A percentile compares a stretch with the other conserved stretches of the same genome.
These are phyloP conservation scores for Polypedilum pembai DNA, from an alignment of 1,140 invertebrate genomes.

Conservation along the genomic window DNA sequence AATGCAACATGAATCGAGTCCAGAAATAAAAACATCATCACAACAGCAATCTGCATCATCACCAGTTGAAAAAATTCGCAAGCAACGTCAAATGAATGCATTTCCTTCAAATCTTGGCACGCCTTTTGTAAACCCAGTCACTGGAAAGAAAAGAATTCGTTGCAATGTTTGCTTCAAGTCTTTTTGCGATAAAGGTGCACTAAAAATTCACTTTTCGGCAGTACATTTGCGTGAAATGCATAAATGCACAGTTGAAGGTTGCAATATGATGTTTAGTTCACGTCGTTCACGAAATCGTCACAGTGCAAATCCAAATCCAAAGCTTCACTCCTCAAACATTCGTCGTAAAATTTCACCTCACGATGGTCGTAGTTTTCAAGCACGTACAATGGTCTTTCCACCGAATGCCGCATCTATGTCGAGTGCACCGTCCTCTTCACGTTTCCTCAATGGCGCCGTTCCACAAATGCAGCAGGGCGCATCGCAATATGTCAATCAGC, in stretches of 20 bases:
- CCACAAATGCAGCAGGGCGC: constrained; percentile 20
- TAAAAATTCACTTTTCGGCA: constrained; percentile 99
- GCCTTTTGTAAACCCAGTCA: constrained; percentile 83
- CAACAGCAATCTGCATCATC: not conserved
- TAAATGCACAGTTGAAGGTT: constrained; percentile 68
- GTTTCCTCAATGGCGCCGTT: not conserved
- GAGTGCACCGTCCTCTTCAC: not conserved
- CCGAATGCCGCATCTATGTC: constrained; percentile 36
- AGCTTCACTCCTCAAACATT: constrained; percentile 90
- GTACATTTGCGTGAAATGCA: constrained; percentile 76
- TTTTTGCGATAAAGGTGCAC: constrained; percentile 98
- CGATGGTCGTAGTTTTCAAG: constrained; percentile 79
- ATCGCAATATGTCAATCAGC: constrained; percentile 24
- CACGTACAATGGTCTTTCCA: constrained; percentile 65
- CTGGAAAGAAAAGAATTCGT: constrained; percentile 93
- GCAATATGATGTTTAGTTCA: constrained; percentile 74
- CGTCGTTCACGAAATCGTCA: constrained; percentile 65
- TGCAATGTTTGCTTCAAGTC: constrained; percentile 98
- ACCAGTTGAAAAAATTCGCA: not conserved
- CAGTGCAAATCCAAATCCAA: constrained; percentile 96
- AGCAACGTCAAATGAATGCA: constrained; percentile 33
- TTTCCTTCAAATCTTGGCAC: constrained; percentile 77
- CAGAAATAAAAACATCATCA: not conserved
- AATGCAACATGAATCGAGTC: not conserved
- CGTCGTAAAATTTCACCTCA: constrained; percentile 87